Evolutionary conservation across 2,113 vertebrate genomes (phyloP).

Genomic region (Melanerpes aurifrons): DNA sequence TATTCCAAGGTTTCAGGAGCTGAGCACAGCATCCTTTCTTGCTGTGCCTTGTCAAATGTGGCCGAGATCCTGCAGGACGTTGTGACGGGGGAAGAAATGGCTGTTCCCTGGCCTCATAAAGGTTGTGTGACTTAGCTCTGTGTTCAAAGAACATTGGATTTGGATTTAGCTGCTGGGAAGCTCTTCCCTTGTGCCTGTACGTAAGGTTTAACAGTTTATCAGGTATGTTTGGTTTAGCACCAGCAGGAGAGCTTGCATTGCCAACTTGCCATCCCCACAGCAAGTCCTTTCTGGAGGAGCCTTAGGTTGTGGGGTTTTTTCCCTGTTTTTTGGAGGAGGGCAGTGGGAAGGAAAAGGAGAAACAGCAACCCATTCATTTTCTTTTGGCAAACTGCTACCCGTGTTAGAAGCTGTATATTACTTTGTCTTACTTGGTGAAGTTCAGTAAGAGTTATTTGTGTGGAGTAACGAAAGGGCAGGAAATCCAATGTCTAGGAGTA

Average conservation of each 20-base stretch:
- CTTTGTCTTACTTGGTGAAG: not conserved
- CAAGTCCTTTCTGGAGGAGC: not conserved
- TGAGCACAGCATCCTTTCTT: fast-evolving
- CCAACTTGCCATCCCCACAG: not conserved
- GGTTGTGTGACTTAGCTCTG: not conserved
- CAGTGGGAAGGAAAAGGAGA: not conserved
- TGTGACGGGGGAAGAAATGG: not conserved
- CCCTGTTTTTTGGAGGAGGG: not conserved
- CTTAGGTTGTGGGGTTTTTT: not conserved
- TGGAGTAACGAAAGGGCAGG: not conserved
- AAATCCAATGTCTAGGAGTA: not conserved
- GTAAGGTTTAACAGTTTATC: not conserved
- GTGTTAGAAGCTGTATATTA: not conserved
- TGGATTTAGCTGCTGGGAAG: not conserved
- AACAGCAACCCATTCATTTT: not conserved
- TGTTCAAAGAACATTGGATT: not conserved
- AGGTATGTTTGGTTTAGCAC: not conserved
- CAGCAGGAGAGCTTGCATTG: not conserved
- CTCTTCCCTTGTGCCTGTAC: not conserved
- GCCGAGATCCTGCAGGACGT: not conserved
- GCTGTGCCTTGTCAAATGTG: not conserved
- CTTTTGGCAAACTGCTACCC: not conserved
- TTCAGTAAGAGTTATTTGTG: not conserved
- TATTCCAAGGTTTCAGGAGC: not conserved
- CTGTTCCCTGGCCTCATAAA: not conserved